Evolutionary conservation across 92 coral and sea anemone genomes (phyloP).

Genomic region (Paramuricea clavata): DNA sequence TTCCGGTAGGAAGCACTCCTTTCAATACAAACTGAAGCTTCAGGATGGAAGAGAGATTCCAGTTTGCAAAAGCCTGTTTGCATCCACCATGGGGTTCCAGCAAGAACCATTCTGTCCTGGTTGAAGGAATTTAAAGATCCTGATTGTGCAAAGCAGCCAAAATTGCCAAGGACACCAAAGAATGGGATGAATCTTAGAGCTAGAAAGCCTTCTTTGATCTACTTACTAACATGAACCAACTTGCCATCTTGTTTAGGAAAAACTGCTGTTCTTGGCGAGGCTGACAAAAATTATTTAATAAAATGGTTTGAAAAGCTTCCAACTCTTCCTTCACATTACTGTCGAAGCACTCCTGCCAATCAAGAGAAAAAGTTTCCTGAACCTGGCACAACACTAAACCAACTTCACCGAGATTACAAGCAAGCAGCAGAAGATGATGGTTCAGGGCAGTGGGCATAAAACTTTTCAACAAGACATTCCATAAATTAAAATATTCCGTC

Average conservation of each 20-base stretch:
- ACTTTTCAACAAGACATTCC: conserved; percentile 4
- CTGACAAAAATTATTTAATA: background rate
- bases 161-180: too few relatives aligned
- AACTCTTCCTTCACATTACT: conserved; percentile 40
- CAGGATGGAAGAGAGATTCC: conserved; percentile 11
- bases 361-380: background rate
- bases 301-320: conserved; percentile 23
- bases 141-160: background rate
- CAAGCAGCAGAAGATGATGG: conserved; percentile 2
- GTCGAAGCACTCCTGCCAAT: conserved; percentile 4
- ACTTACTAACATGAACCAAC: too few relatives aligned
- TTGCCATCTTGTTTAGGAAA: background rate
- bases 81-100: conserved; percentile 3
- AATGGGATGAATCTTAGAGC: too few relatives aligned
- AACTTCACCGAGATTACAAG: background rate
- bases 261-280: too few relatives aligned
- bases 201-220: too few relatives aligned
- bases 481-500: conserved; percentile 23
- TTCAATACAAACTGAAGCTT: conserved; percentile 11
- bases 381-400: background rate
- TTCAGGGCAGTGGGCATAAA: background rate
- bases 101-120: background rate
- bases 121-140: background rate
- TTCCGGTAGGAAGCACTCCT: background rate
- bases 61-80: conserved; percentile 4